phyloP scores from a whole-genome alignment of 2,113 vertebrate species.

The Porphyrio hochstetteri region DNA sequence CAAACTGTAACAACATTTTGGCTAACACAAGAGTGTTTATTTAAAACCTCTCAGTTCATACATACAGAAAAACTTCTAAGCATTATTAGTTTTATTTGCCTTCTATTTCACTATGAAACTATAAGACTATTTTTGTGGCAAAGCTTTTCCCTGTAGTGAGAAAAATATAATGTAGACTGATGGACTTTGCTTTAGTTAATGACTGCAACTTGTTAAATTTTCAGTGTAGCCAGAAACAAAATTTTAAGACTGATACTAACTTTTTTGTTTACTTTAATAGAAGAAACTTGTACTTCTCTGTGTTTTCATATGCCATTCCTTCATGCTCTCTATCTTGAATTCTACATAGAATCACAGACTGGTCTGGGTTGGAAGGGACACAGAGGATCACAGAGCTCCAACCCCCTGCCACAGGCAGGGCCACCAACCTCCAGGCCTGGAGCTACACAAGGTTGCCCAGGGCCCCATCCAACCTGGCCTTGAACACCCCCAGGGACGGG shows the following conservation, averaged over 20 bases:
- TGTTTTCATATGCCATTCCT: neutral
- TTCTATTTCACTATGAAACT: neutral
- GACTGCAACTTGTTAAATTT: neutral
- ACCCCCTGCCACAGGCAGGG: too few relatives aligned
- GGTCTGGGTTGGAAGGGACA: too few relatives aligned
- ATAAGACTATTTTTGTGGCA: neutral
- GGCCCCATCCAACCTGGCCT: too few relatives aligned
- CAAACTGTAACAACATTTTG: slow-evolving; percentile 14
- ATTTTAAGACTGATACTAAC: neutral
- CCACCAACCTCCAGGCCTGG: too few relatives aligned
- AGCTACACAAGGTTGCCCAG: too few relatives aligned
- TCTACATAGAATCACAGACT: neutral
- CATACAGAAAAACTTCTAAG: neutral
- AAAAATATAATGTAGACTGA: neutral
- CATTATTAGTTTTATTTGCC: neutral
- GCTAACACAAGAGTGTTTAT: neutral
- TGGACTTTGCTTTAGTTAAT: neutral
- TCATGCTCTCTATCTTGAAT: neutral
- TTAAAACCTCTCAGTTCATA: neutral
- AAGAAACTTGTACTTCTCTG: neutral
- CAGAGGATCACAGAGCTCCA: too few relatives aligned
- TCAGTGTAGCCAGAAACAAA: neutral
- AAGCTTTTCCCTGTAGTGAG: neutral
- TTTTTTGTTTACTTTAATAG: neutral
- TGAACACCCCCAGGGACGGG: too few relatives aligned